phyloP scores from a whole-genome alignment of 2,113 vertebrate genomes.

The Platysternon megacephalum region DNA sequence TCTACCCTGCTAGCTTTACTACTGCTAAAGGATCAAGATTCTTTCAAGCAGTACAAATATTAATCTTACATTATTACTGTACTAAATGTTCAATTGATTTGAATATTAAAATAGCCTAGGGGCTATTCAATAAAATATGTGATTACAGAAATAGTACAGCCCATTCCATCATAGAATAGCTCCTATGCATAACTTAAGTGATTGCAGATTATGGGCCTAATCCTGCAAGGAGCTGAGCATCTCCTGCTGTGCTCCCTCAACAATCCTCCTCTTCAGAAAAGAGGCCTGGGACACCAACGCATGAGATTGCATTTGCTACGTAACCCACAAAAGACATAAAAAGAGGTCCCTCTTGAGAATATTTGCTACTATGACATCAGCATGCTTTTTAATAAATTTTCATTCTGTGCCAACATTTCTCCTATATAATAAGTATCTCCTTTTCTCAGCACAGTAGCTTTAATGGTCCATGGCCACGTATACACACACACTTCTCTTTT shows the following conservation, averaged over 20 bases:
- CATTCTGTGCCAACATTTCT: background rate
- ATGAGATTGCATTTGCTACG: background rate
- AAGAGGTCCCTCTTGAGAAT: background rate
- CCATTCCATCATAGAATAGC: constrained; percentile 1
- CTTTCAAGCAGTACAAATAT: constrained; percentile 57
- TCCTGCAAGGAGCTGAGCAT: background rate
- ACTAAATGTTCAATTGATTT: constrained; percentile 45
- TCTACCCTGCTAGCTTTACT: constrained; percentile 36
- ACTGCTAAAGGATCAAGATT: constrained; percentile 35
- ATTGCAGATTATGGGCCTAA: background rate
- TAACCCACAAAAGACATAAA: background rate
- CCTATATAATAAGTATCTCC: background rate
- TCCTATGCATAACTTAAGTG: constrained; percentile 1
- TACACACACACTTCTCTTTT: background rate
- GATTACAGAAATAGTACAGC: constrained; percentile 3
- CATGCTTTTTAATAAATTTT: background rate
- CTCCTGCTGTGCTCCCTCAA: background rate
- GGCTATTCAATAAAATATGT: constrained; percentile 44
- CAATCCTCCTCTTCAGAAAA: background rate
- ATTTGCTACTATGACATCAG: background rate
- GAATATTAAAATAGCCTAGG: constrained; percentile 50
- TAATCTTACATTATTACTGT: constrained; percentile 59
- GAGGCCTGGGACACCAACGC: background rate
- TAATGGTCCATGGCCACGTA: background rate
- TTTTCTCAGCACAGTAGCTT: background rate